Evolutionary conservation across 2,113 vertebrate genomes (phyloP), one percentile per base, ranked within the genome.

Genomic region (Bubo blakistoni): DNA sequence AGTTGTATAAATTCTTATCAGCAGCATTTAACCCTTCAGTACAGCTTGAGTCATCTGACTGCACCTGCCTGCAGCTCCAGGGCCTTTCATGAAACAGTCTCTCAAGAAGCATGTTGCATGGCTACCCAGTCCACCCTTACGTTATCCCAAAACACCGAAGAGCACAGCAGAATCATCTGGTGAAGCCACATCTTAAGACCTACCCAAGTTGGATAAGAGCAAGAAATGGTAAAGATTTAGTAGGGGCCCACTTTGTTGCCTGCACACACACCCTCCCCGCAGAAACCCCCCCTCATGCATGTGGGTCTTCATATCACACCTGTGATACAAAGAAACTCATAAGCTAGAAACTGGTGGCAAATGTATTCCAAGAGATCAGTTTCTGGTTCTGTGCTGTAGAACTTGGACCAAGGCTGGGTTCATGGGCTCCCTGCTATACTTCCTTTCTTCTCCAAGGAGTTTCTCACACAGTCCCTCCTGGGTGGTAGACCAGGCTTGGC

Each of bases 211-310:
- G 40, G 22, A 59, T 1, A 73, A 19, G 17, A 90, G 7, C 15
- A 73, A 78, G 16, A 59, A n/a, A 16, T 2, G 3, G 20, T 10
- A 5, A 69, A 32, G 26, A 81, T 61, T 5, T 47, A 6, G 0
- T 32, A 66, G 34, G 7, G 15, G 13, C 3, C 6, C 15, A 22
- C 40, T 66, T 30, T 0, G 2, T 1, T n/a, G 11, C 27, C 17
- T 11, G 17, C 22, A 70, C 3, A 55, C 8, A 38, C 11, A 2
- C 5, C 6, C 8, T 25, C 17, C 8, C 10, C 10, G 4, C 2
- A 2, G 15, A 67, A 14, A 16, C 17, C 8, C 32, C 16, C 63
- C 13, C 9, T 52, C 7, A 52, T 38, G n/a, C 3, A 46, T 1
- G 1, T 46, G 44, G 44, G 44, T 18, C 44, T 46, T 46, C 44